Conservation (phyloP, 2,888 invertebrate genomes). For the Temnothorax unifasciatus region DNA sequence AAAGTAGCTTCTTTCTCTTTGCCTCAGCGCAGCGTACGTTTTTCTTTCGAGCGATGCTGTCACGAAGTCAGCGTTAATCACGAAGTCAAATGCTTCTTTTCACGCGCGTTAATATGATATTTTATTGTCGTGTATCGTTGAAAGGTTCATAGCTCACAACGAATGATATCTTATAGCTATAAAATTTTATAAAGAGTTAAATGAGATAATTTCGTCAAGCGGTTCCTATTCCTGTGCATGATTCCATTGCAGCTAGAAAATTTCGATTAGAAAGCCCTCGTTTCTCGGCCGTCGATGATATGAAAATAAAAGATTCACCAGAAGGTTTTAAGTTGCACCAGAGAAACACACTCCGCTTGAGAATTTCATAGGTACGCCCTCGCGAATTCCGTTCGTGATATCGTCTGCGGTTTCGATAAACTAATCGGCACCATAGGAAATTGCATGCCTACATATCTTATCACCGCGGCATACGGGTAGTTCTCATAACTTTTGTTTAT, state of each 20-base stretch:
- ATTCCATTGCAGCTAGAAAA: not conserved
- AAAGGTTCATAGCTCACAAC: not conserved
- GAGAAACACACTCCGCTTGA: not conserved
- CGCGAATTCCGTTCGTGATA: conserved; percentile 34
- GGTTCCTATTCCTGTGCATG: not conserved
- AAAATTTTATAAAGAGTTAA: not conserved
- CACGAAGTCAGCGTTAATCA: conserved; percentile 17
- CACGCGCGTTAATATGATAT: not conserved
- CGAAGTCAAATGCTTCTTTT: conserved; percentile 8
- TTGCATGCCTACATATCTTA: conserved; percentile 70
- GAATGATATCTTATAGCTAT: not conserved
- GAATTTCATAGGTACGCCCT: conserved; percentile 38
- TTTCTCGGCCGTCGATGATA: not conserved
- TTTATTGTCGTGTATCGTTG: not conserved
- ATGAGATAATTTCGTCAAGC: not conserved
- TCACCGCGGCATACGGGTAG: conserved; percentile 65
- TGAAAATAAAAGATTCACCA: conserved; percentile 6
- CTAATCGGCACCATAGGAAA: conserved; percentile 70
- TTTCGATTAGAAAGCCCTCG: not conserved
- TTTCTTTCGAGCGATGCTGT: conserved; percentile 49
- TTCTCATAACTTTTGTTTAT: conserved; percentile 67
- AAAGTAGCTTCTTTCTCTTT: conserved; percentile 61
- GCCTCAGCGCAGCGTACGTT: conserved; percentile 7
- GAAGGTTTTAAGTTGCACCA: not conserved
- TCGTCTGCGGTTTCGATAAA: conserved; percentile 66